A percentile compares a stretch with the other conserved stretches of the same genome.
These are phyloP conservation scores for Xerus rutilus DNA, from an alignment of 2,797 vertebrate species.

Conservation along the genomic window DNA sequence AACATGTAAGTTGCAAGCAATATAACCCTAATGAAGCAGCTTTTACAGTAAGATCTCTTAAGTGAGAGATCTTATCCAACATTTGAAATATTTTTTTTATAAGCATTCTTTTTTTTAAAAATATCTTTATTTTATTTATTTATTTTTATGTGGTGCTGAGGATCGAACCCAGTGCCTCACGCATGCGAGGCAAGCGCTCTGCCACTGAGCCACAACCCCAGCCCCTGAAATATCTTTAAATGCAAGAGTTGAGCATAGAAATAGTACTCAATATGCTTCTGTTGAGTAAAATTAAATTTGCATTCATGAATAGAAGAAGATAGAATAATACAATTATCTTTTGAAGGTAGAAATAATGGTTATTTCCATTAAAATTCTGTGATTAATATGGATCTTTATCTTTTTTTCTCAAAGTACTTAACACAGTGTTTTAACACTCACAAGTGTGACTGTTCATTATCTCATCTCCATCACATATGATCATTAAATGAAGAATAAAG, in stretches of 20 bases:
- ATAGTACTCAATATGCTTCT: not conserved
- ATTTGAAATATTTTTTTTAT: not conserved
- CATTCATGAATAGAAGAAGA: not conserved
- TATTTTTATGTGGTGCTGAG: too few species aligned
- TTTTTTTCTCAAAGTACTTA: not conserved
- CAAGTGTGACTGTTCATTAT: not conserved
- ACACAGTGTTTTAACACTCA: not conserved
- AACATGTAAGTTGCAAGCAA: not conserved
- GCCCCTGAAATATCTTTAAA: not conserved
- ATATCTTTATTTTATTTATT: too few species aligned
- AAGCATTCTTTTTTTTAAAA: too few species aligned
- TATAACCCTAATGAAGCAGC: not conserved
- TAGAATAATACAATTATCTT: not conserved
- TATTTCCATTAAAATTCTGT: not conserved
- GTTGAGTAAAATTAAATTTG: constrained; percentile 22
- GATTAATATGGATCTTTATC: not conserved
- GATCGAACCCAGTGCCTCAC: too few species aligned
- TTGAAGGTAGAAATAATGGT: not conserved
- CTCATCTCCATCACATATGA: not conserved
- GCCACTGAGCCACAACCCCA: too few species aligned
- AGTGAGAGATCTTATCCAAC: not conserved
- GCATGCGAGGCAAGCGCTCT: too few species aligned
- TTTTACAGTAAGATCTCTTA: not conserved
- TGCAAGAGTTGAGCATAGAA: not conserved
- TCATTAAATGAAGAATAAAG: not conserved